Base-by-base conservation (phyloP, 2,113 vertebrate species). In the Stictonetta naevosa region DNA sequence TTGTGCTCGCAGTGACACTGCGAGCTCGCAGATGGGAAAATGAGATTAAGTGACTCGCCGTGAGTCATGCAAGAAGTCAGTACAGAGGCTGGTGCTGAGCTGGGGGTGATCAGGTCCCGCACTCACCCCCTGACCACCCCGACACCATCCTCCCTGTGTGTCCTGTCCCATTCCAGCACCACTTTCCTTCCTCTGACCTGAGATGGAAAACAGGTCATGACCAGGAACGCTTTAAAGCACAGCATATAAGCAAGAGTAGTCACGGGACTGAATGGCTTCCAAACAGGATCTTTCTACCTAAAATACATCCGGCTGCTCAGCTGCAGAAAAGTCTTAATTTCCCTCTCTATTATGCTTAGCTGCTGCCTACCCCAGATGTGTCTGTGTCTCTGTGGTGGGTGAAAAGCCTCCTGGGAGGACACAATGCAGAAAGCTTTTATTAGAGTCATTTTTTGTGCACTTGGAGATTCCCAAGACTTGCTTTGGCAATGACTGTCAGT, bases 221-320 rank as follows among this genome's bases (percentile, higher is more conserved):
- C 31, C 50, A 88, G 63, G 21, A 12, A 58, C 1, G 0, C 33
- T 67, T 86, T 83, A 69, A 80, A 86, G 13, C 44, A 55, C 2
- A 12, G 10, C 59, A 22, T 83, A n/a, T 28, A 53, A 85, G 53
- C 34, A 55, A 71, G 29, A 59, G 60, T 9, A 88, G 69, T 23
- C 15, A 53, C 1, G 2, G 53, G 50, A 50, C n/a, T 83, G 63
- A 92, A 59, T 0, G 5, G 21, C 40, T 94, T 95, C 78, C 84
- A 88, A 53, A 93, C 44, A 76, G 59, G 67, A 83, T 92, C 71
- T 91, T 93, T 44, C 78, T 83, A 80, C 68, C 36, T 73, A 46
- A 94, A 92, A 71, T 48, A 74, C 21, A 69, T 77, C 77, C 0
- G 0, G 23, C 31, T 88, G 36, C 55, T 91, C 63, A 88, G 67